Conservation (phyloP, 2,888 invertebrate genomes). For the Cerastis rubricosa region DNA sequence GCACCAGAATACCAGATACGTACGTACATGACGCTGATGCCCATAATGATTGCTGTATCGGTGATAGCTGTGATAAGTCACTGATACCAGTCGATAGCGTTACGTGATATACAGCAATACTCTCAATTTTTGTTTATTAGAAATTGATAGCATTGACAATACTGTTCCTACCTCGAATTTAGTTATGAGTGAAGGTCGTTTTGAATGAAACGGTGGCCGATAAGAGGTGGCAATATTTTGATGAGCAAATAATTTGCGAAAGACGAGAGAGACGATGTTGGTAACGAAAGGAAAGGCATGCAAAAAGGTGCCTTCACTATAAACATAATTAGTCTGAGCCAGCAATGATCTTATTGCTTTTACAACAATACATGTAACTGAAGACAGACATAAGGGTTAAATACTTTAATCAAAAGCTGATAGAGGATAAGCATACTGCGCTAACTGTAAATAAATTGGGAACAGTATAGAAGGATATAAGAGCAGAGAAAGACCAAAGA, state of each 20-base stretch:
- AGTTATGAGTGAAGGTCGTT: constrained; percentile 25
- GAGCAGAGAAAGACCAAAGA: too few relatives aligned
- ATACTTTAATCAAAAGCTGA: not conserved
- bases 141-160: constrained; percentile 26
- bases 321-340: not conserved
- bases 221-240: constrained; percentile 13
- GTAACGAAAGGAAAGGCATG: not conserved
- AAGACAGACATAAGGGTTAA: not conserved
- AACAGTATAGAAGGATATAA: not conserved
- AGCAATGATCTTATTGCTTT: not conserved
- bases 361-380: not conserved
- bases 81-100: constrained; percentile 41
- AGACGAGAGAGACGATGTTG: not conserved
- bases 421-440: not conserved
- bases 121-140: constrained; percentile 34
- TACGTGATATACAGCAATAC: constrained; percentile 35
- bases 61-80: constrained; percentile 51
- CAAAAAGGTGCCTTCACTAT: not conserved
- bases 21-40: constrained; percentile 28
- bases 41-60: constrained; percentile 40
- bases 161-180: constrained; percentile 15
- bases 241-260: constrained; percentile 9
- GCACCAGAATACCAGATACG: constrained; percentile 41
- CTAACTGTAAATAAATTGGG: not conserved
- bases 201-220: constrained; percentile 16